phyloP scores from a whole-genome alignment of 2,888 invertebrate genomes.

The Tinea trinotella region DNA sequence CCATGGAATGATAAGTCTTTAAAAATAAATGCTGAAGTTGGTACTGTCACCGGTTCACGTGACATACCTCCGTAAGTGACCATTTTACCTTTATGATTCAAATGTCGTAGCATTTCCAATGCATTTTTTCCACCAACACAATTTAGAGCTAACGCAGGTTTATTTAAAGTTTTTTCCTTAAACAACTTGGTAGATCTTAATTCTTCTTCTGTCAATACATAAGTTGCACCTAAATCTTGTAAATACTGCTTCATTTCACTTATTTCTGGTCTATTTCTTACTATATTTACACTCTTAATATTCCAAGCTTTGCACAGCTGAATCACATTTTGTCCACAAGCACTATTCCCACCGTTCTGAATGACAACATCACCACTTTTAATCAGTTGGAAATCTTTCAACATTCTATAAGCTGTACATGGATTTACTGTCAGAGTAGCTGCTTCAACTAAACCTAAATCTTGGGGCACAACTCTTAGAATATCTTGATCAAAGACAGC shows the following conservation, averaged over 20 bases:
- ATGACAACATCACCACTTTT: constrained; percentile 85
- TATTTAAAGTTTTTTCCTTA: constrained; percentile 63
- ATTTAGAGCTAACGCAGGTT: constrained; percentile 90
- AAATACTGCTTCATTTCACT: constrained; percentile 79
- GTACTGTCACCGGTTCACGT: constrained; percentile 89
- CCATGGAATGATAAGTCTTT: constrained; percentile 88
- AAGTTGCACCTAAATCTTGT: constrained; percentile 83
- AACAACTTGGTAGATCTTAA: constrained; percentile 51
- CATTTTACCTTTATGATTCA: constrained; percentile 83
- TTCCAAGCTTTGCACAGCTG: constrained; percentile 89
- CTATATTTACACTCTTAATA: constrained; percentile 86
- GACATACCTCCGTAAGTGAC: constrained; percentile 99
- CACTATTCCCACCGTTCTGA: constrained; percentile 98
- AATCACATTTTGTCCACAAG: constrained; percentile 95
- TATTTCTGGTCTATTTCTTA: constrained; percentile 86
- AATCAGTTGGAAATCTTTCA: constrained; percentile 88
- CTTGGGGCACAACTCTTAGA: constrained; percentile 78
- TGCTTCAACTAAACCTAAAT: constrained; percentile 80
- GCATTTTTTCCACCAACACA: constrained; percentile 96
- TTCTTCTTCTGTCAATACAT: constrained; percentile 81
- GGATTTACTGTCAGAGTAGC: constrained; percentile 95
- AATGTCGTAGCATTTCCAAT: constrained; percentile 85
- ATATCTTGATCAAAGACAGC: constrained; percentile 73
- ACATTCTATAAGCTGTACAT: constrained; percentile 96
- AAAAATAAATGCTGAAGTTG: constrained; percentile 85